A percentile compares a stretch with the other conserved stretches of the same genome.
These are phyloP conservation scores for Ophion ellenae DNA, from an alignment of 2,888 invertebrate genomes.

Conservation along the genomic window DNA sequence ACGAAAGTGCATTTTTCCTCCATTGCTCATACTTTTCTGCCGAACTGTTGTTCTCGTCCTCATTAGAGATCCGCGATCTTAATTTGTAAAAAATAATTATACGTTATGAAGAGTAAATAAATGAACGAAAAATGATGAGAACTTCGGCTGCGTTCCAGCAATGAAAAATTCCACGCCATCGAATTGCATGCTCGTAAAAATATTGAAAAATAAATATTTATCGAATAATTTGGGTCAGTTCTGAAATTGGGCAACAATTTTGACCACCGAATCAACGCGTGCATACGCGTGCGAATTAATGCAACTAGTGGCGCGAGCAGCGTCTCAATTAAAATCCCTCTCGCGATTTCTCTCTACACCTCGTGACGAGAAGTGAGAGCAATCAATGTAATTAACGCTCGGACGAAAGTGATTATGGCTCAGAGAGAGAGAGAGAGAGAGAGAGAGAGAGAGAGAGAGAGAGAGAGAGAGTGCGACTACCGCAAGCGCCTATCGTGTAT, in stretches of 20 bases:
- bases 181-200: too few species aligned
- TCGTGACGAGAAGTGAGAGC: conserved; percentile 25
- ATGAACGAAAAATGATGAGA: too few species aligned
- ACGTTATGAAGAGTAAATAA: too few species aligned
- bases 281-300: conserved; percentile 28
- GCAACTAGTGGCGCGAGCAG: conserved; percentile 17
- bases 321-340: conserved; percentile 56
- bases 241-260: background rate
- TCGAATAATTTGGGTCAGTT: background rate
- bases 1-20: too few species aligned
- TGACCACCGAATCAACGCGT: background rate
- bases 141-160: too few species aligned
- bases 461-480: background rate
- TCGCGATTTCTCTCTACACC: background rate
- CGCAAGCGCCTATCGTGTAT: too few species aligned
- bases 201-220: too few species aligned
- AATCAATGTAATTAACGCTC: conserved; percentile 67
- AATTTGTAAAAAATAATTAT: too few species aligned
- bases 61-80: too few species aligned
- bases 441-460: background rate
- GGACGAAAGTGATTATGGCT: conserved; percentile 67
- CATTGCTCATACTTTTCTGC: too few species aligned
- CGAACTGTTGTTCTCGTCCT: too few species aligned
- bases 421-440: conserved; percentile 36
- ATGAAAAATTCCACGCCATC: too few species aligned